Evolutionary conservation across 2,113 vertebrate genomes (phyloP).

Genomic region (Epinephelus cyanopodus): DNA sequence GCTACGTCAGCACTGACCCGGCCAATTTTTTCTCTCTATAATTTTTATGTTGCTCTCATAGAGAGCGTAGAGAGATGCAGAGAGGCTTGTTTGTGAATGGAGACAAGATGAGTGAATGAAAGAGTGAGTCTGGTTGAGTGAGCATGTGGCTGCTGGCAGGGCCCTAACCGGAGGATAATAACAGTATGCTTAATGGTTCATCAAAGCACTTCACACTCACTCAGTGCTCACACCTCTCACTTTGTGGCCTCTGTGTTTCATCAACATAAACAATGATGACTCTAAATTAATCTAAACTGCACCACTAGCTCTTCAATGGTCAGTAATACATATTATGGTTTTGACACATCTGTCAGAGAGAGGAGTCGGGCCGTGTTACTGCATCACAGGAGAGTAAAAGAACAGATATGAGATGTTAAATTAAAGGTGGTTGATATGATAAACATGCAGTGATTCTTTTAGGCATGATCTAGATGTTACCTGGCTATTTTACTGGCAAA

Average conservation of each 20-base stretch:
- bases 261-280: constrained; percentile 14
- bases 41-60: constrained; percentile 35
- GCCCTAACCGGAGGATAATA: constrained; percentile 29
- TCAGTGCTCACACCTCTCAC: constrained; percentile 21
- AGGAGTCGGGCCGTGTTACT: background rate
- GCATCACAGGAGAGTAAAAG: background rate
- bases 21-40: constrained; percentile 15
- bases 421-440: background rate
- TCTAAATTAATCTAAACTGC: constrained; percentile 9
- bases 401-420: background rate
- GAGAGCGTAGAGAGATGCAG: background rate
- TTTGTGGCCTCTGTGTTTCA: constrained; percentile 22
- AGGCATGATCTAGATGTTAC: background rate
- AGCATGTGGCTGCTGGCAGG: constrained; percentile 36
- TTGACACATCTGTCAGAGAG: background rate
- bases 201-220: constrained; percentile 24
- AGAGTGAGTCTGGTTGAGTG: constrained; percentile 26
- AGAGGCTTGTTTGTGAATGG: constrained; percentile 62
- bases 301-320: background rate
- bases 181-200: constrained; percentile 39
- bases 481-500: too few relatives aligned
- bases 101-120: constrained; percentile 41
- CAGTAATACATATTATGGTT: background rate
- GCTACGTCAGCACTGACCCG: constrained; percentile 21
- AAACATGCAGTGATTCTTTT: background rate